Percentiles rank a stretch among this genome's conserved stretches.
Evolutionary conservation across 1,140 invertebrate species (phyloP).

Genomic region (Cryptotermes secundus): DNA sequence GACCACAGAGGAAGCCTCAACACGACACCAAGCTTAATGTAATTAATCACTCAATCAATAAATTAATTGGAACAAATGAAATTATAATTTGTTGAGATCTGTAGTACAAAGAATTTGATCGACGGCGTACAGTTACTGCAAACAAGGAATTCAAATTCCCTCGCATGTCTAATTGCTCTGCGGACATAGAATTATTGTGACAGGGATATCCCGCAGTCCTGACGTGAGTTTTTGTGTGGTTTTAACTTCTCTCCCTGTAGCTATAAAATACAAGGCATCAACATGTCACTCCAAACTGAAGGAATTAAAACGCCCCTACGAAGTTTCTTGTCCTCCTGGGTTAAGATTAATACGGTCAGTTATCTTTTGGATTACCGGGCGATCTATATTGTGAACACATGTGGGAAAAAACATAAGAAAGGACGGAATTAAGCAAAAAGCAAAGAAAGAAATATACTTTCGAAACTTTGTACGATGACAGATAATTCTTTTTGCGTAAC

Average conservation of each 20-base stretch:
- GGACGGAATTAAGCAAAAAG: no score
- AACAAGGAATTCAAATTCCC: background rate
- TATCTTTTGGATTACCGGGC: background rate
- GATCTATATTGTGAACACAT: background rate
- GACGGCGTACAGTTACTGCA: background rate
- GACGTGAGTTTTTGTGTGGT: slow-evolving; percentile 2
- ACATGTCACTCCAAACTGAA: background rate
- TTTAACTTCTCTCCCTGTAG: background rate
- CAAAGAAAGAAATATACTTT: no score
- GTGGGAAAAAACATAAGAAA: background rate
- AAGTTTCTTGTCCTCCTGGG: background rate
- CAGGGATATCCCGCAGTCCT: background rate
- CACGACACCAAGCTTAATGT: no score
- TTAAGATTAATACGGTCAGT: slow-evolving; percentile 8
- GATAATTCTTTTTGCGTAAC: no score
- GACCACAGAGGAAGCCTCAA: no score
- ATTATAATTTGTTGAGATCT: no score
- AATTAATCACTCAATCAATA: no score
- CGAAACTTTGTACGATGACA: no score
- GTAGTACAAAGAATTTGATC: no score
- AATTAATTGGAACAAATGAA: no score
- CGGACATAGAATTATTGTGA: slow-evolving; percentile 11
- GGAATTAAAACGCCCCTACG: slow-evolving; percentile 5
- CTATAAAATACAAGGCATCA: slow-evolving; percentile 5
- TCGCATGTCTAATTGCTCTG: background rate